Evolutionary conservation across 2,797 vertebrate species (phyloP).

Genomic region (Eospalax fontanierii): DNA sequence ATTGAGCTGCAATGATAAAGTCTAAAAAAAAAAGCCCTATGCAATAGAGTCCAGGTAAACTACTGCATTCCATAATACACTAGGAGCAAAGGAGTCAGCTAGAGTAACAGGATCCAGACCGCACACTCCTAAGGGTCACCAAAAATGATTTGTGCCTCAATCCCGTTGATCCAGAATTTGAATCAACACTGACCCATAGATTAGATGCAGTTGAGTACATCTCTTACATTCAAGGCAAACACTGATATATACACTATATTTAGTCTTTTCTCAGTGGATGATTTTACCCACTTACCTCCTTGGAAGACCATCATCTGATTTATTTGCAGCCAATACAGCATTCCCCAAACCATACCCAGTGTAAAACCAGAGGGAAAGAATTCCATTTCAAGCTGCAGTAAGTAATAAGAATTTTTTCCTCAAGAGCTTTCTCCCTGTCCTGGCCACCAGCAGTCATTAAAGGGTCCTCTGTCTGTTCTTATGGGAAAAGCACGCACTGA

Average conservation of each 20-base stretch:
- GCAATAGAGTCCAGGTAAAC: not conserved
- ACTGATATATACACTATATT: not conserved
- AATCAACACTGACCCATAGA: not conserved
- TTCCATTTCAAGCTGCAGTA: not conserved
- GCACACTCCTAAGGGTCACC: not conserved
- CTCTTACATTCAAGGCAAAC: not conserved
- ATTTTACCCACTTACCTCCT: not conserved
- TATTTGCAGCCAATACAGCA: not conserved
- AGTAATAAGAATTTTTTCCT: not conserved
- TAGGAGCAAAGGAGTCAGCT: not conserved
- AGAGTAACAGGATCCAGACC: not conserved
- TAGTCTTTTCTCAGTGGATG: not conserved
- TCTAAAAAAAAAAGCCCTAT: not conserved
- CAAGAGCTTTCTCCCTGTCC: not conserved
- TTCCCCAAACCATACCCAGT: not conserved
- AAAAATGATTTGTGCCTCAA: not conserved
- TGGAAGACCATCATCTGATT: not conserved
- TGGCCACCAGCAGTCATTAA: not conserved
- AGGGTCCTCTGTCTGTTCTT: not conserved
- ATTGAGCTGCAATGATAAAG: not conserved
- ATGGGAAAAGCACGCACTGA: not conserved
- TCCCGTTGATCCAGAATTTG: not conserved
- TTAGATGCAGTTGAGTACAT: not conserved
- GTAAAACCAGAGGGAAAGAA: not conserved
- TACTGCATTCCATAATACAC: not conserved